Conservation (phyloP, 2,113 vertebrate genomes). For the Pithys albifrons region DNA sequence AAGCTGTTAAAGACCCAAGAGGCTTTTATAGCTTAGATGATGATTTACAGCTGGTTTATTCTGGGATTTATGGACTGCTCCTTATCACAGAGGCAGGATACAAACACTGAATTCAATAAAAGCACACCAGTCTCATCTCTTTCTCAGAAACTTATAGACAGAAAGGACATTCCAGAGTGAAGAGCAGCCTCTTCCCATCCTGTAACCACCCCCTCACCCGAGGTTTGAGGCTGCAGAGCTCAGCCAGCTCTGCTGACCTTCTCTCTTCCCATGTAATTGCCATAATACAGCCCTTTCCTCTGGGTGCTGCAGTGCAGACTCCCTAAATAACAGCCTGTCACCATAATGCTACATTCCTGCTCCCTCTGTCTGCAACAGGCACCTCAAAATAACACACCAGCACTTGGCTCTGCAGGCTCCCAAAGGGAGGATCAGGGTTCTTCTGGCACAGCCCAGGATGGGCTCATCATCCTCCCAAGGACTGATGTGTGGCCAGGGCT, state of each 20-base stretch:
- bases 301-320: background rate
- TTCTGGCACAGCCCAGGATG: background rate
- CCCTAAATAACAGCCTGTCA: background rate
- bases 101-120: constrained; percentile 23
- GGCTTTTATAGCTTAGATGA: constrained; percentile 15
- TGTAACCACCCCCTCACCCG: background rate
- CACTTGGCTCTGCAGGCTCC: background rate
- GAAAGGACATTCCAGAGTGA: background rate
- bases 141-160: background rate
- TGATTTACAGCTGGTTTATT: constrained; percentile 48
- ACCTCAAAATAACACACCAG: background rate
- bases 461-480: background rate
- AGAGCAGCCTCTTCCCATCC: background rate
- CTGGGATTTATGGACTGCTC: background rate
- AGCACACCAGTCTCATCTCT: background rate
- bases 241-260: background rate
- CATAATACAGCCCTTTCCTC: background rate
- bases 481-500: background rate
- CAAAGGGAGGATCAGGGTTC: background rate
- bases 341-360: background rate
- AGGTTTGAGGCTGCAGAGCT: background rate
- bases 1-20: background rate
- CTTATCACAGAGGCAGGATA: constrained; percentile 13
- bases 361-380: background rate
- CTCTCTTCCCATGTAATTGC: constrained; percentile 24